Evolutionary conservation across 2,113 vertebrate species (phyloP), one percentile per base, ranked within the genome.

Genomic region (Prolemur simus): DNA sequence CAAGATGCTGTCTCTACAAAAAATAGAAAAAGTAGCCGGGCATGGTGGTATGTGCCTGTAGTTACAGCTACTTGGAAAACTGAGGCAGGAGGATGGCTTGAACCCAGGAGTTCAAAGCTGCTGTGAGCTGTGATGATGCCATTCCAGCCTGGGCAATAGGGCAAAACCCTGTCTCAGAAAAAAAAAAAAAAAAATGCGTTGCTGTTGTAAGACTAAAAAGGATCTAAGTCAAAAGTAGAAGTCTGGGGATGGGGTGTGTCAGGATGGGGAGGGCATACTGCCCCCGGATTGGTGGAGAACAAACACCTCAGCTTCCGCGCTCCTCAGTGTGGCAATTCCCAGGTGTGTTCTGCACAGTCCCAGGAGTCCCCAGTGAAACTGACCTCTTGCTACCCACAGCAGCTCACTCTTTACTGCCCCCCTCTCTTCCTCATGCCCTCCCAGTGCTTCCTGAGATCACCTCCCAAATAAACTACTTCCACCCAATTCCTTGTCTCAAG

Each of bases 171-270:
- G 60, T 63, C 25, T 63, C 60, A 63, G 60, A 13, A 29, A 49
- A 49, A 71, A 90, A 45, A 77, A 49, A 29, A 2, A 37, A 77
- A 56, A 12, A 21, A 85, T 54, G 10, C 25, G 8, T 77, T 63
- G 32, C 64, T 85, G 47, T 63, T 29, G 2, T 32, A 80, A 69
- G 20, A 39, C 49, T 66, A 37, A 85, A 94, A 77, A 77, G 9
- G 49, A 73, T 81, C n/a, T 83, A 13, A 92, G 42, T 49, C 34
- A 78, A 85, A 78, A n/a, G 71, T 32, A 76, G 69, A 93, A 23
- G 3, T 77, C 52, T 47, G n/a, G 27, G 23, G 52, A 42, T 8
- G 4, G 39, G 10, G 12, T 58, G 23, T n/a, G 17, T 84, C 63
- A 37, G 45, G 37, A 17, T 1, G 9, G 13, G 4, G n/a, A 8